Evolutionary conservation across 2,888 invertebrate species (phyloP), one percentile per base, ranked within the genome.

Genomic region (Osmoderma eremita): DNA sequence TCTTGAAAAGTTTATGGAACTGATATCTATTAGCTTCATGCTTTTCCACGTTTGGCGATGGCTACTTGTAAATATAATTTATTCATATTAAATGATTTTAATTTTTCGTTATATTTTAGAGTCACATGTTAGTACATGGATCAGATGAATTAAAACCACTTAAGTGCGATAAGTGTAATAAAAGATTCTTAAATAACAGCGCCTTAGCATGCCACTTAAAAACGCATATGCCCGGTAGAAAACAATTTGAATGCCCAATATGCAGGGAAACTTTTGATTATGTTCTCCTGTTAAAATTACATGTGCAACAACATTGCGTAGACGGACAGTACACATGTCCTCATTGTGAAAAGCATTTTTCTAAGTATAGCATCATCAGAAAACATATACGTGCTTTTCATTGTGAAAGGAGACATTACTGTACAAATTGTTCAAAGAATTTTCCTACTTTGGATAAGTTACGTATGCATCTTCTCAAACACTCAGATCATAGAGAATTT

Each of bases 381-480:
- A 92, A 91, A 77, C 92, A 92, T 78, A 90, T 92, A 71, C 65
- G 75, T 70, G 88, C 89, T 6, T 90, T 91, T 78, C 92, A 93
- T 80, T 88, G 88, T 62, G 88, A 88, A 65, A 83, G 87, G 24
- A 88, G 88, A 72, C 89, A 88, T 78, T 84, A 85, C 13, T 93
- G 92, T 79, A 84, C 86, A 30, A 84, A 88, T 71, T 93, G 93
- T 78, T 83, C 85, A 4, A 90, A 90, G 78, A 84, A 86, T 63
- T 92, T 92, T 80, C 88, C 89, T 0, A 88, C 90, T 1, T 81
- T 87, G 24, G 91, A 91, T 79, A 92, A 91, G 77, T 82, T 93
- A 53, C 87, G 88, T 68, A 86, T 90, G 80, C 92, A 93, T 80
- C 84, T 89, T 81, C 80, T 92, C 62, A 85, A 87, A 79, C 90